phyloP scores from a whole-genome alignment of 2,888 invertebrate species.

The Mythimna ferrago region DNA sequence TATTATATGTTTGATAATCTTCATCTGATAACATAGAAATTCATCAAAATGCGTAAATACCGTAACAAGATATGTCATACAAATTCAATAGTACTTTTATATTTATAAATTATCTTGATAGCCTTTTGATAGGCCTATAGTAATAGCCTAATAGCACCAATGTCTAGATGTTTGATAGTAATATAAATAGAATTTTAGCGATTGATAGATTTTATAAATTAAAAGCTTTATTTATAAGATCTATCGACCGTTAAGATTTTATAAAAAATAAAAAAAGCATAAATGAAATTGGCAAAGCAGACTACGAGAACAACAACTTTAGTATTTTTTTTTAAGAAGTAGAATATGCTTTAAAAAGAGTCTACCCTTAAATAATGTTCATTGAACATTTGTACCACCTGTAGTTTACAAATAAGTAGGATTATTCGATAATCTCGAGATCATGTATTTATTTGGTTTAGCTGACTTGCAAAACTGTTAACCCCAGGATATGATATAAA shows the following conservation, averaged over 20 bases:
- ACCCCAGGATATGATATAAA: background rate
- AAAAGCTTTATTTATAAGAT: background rate
- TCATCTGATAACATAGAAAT: constrained; percentile 30
- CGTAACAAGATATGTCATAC: constrained; percentile 29
- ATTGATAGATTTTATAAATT: too few relatives aligned
- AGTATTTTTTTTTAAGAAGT: background rate
- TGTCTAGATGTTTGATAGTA: background rate
- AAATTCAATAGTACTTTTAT: constrained; percentile 6
- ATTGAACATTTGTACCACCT: background rate
- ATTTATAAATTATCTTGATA: constrained; percentile 14
- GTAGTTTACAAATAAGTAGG: background rate
- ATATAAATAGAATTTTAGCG: too few relatives aligned
- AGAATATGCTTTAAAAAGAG: background rate
- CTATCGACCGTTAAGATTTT: background rate
- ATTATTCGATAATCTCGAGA: constrained; percentile 3
- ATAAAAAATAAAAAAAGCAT: too few relatives aligned
- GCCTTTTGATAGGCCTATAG: constrained; percentile 13
- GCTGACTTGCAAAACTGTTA: constrained; percentile 6
- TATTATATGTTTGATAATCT: constrained; percentile 28
- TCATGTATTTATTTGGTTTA: background rate
- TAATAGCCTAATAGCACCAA: background rate
- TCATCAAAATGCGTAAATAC: constrained; percentile 21
- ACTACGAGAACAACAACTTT: too few relatives aligned
- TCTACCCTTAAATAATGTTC: background rate
- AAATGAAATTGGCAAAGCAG: background rate